Conservation (phyloP, 2,888 invertebrate genomes). For the Eupithecia abbreviata region DNA sequence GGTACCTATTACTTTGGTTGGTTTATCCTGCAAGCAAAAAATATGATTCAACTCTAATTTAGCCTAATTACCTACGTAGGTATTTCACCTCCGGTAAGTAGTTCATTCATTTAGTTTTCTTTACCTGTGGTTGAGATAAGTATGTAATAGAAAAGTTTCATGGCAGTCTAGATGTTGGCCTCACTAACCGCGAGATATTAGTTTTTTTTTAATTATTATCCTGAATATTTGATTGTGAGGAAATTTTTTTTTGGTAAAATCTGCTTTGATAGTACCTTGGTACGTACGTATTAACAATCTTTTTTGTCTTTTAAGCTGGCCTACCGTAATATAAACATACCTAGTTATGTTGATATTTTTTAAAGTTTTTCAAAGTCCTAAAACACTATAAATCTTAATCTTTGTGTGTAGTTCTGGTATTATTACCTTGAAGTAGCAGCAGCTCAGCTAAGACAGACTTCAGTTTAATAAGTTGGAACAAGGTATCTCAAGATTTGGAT, state of each 20-base stretch:
- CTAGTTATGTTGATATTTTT: background rate
- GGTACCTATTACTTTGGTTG: background rate
- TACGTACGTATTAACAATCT: background rate
- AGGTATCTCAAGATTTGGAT: too few relatives aligned
- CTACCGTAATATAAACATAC: too few relatives aligned
- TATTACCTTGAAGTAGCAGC: background rate
- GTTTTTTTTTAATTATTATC: background rate
- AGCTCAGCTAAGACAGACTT: background rate
- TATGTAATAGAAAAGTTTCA: background rate
- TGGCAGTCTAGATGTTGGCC: conserved; percentile 3
- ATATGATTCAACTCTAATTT: background rate
- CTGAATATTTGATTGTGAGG: background rate
- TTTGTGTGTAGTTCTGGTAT: background rate
- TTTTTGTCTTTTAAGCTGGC: background rate
- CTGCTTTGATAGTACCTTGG: background rate
- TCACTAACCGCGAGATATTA: background rate
- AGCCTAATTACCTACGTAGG: background rate
- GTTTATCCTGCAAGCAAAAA: conserved; percentile 3
- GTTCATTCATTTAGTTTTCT: background rate
- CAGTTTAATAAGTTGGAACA: background rate
- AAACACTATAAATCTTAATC: background rate
- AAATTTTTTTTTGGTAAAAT: background rate
- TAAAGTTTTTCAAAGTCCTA: background rate
- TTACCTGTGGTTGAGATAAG: background rate
- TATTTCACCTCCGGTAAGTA: background rate